A percentile compares a stretch with the other conserved stretches of the same genome.
phyloP scores from a whole-genome alignment of 2,113 vertebrate genomes.

The Serinus canaria region DNA sequence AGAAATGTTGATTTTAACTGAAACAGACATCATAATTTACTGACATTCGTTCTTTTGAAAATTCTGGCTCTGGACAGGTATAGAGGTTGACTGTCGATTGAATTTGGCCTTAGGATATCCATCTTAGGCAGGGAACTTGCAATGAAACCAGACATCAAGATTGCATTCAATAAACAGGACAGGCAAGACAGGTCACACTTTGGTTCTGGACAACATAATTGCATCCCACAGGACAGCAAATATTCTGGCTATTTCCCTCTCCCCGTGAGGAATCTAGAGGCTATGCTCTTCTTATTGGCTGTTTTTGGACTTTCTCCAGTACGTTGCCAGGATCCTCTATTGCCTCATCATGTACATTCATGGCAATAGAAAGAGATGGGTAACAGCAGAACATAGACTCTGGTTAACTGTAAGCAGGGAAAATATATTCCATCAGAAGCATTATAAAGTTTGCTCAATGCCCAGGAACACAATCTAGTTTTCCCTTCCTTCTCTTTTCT shows the following conservation, averaged over 20 bases:
- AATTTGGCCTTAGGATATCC: constrained; percentile 70
- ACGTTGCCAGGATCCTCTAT: neutral
- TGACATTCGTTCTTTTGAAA: constrained; percentile 59
- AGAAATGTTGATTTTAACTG: constrained; percentile 73
- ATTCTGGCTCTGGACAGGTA: constrained; percentile 61
- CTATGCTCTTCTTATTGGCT: constrained; percentile 29
- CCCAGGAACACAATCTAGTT: neutral
- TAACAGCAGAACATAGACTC: neutral
- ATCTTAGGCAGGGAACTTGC: constrained; percentile 40
- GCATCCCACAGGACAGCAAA: constrained; percentile 64
- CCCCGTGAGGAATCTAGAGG: neutral
- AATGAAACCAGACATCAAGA: constrained; percentile 62
- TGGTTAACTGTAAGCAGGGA: neutral
- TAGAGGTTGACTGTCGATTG: constrained; percentile 50
- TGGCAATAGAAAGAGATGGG: neutral
- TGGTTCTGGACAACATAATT: constrained; percentile 57
- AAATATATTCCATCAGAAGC: neutral
- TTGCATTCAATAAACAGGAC: constrained; percentile 61
- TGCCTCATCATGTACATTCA: neutral
- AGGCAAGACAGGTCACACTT: constrained; percentile 46
- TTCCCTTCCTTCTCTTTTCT: neutral
- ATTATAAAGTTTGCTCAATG: neutral
- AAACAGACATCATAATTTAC: constrained; percentile 69
- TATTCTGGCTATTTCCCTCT: constrained; percentile 29
- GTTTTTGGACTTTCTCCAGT: constrained; percentile 9